Evolutionary conservation across 1,140 invertebrate species (phyloP), one percentile per base, ranked within the genome.

Genomic region (Capitella teleta): DNA sequence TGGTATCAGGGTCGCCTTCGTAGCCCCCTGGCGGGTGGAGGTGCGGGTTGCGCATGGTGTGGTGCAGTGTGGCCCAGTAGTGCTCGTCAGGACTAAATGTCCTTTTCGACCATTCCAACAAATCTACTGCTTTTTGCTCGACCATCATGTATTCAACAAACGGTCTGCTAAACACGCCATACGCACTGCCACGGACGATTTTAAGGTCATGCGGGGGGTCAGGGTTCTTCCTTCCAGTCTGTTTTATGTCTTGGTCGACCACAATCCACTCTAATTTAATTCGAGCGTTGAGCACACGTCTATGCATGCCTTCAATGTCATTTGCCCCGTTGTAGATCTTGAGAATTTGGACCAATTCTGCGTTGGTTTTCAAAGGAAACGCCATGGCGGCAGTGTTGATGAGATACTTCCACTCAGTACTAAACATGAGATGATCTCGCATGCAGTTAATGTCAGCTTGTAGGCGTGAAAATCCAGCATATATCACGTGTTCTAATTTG

Each of bases 1-100:
- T 44, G 21, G 6, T 16, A 3, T 44, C 42, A 16, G 42, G 42
- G 25, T 24, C 18, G 28, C 42, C 42, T 44, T n/a, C n/a, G 30
- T 59, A 67, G 6, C 57, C 51, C 8, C 62, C 64, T 23, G 65
- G 61, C 4, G 59, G 47, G n/a, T 48, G 12, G 5, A 61, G 30
- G n/a, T 55, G 30, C 1, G 47, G 47, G 40, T 67, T 65, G 28
- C 46, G 28, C 47, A 52, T 21, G 4, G 51, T 53, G 43, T 60
- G 59, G 28, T 67, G 49, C 14, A 70, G 37, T 2, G 59, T 68
- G 5, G 62, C 51, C 66, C 66, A 68, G 53, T 56, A 70, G 36
- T 59, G 59, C 49, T 70, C 67, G 32, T 70, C 67, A n/a, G 67
- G 67, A 53, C 59, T 62, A 16, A 45, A 57, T 1, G 66, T 57